Conservation (phyloP, 2,797 vertebrate genomes). For the Falco concolor region DNA sequence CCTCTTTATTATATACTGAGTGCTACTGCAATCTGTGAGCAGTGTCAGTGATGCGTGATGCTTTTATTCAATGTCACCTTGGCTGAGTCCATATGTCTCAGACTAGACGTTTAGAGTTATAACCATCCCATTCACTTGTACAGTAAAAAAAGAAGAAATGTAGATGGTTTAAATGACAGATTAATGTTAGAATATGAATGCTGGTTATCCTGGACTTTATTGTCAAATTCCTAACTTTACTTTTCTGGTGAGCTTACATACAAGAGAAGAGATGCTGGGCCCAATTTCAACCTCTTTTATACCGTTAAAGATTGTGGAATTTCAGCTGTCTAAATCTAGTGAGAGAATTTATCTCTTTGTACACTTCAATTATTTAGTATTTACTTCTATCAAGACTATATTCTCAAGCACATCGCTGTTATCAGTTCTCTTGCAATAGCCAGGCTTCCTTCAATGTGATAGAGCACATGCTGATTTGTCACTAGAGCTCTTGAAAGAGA, state of each 20-base stretch:
- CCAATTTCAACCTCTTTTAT: not conserved
- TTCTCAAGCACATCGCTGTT: not conserved
- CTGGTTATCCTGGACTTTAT: not conserved
- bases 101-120: not conserved
- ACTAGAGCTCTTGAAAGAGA: not conserved
- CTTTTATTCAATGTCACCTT: not conserved
- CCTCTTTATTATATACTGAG: not conserved
- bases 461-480: not conserved
- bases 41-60: not conserved
- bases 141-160: not conserved
- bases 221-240: not conserved
- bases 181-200: not conserved
- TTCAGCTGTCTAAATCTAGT: not conserved
- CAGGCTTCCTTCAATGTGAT: not conserved
- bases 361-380: not conserved
- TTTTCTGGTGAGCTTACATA: not conserved
- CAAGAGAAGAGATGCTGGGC: not conserved
- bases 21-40: not conserved
- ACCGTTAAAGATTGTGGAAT: not conserved
- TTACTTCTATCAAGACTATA: not conserved
- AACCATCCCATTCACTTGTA: not conserved
- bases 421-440: not conserved
- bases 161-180: not conserved
- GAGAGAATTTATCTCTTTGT: not conserved
- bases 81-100: not conserved